These are phyloP conservation scores for Odontocolon sp. DNA, from an alignment of 2,888 invertebrate species.

Conservation along the genomic window DNA sequence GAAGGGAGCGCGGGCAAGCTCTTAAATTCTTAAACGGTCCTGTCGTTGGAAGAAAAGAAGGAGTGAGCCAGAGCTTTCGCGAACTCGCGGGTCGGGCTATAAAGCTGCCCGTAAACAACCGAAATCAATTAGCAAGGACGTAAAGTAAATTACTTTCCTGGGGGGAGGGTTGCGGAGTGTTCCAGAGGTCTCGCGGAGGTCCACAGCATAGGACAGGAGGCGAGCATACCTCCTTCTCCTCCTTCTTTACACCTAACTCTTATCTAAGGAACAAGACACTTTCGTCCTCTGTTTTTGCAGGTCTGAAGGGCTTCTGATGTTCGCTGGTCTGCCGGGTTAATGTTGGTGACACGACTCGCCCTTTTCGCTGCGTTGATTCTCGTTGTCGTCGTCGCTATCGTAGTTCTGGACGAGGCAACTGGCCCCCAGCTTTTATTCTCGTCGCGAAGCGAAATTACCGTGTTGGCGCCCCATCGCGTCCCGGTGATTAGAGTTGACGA, in stretches of 20 bases:
- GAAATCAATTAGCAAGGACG: constrained; percentile 55
- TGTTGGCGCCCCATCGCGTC: not conserved
- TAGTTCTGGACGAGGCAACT: not conserved
- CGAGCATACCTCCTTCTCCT: not conserved
- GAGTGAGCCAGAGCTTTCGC: constrained; percentile 18
- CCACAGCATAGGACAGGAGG: not conserved
- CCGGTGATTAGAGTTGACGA: constrained; percentile 7
- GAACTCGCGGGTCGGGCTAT: constrained; percentile 32
- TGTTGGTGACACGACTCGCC: not conserved
- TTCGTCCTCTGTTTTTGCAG: not conserved
- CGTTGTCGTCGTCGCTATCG: not conserved
- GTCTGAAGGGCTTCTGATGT: not conserved
- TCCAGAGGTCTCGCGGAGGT: not conserved
- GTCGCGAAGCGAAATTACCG: not conserved
- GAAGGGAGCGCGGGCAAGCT: not conserved
- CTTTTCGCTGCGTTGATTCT: not conserved
- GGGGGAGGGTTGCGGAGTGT: not conserved
- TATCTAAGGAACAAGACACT: constrained; percentile 9
- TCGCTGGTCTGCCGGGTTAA: not conserved
- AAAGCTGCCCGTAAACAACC: constrained; percentile 50
- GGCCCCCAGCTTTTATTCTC: constrained; percentile 4
- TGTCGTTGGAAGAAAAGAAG: constrained; percentile 22
- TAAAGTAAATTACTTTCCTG: constrained; percentile 45
- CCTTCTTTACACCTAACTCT: not conserved
- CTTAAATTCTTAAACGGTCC: constrained; percentile 48